Evolutionary conservation across 2,113 vertebrate genomes (phyloP).

Genomic region (Rousettus leschenaultii): DNA sequence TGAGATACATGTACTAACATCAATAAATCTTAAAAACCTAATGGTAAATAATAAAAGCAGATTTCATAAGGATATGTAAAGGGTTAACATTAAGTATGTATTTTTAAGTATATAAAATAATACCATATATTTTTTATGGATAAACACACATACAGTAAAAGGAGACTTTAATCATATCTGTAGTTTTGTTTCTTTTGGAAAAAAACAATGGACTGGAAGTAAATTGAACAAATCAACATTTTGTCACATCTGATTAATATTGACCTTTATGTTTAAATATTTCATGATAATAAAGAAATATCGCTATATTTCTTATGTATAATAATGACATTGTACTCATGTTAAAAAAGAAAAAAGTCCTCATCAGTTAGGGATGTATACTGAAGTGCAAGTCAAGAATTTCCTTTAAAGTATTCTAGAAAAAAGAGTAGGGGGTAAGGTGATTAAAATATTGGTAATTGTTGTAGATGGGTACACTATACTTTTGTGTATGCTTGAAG

Average conservation of each 20-base stretch:
- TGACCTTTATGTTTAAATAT: neutral
- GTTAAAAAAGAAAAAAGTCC: neutral
- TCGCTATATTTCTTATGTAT: neutral
- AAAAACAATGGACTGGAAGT: neutral
- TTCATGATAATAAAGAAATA: neutral
- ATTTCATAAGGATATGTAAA: conserved; percentile 7
- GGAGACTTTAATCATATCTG: neutral
- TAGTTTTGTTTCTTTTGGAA: neutral
- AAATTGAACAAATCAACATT: conserved; percentile 33
- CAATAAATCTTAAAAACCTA: conserved; percentile 18
- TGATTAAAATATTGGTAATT: neutral
- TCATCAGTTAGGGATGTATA: neutral
- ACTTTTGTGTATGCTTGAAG: neutral
- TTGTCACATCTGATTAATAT: neutral
- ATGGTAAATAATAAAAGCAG: neutral
- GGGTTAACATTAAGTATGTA: neutral
- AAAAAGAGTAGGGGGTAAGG: neutral
- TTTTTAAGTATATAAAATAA: neutral
- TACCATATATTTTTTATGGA: neutral
- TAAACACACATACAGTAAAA: neutral
- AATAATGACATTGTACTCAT: neutral
- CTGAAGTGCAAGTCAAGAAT: neutral
- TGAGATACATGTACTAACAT: neutral
- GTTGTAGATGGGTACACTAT: neutral
- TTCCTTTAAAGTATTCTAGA: neutral